Conservation (phyloP, 1,140 invertebrate genomes). For the Drosophila micromelanica region DNA sequence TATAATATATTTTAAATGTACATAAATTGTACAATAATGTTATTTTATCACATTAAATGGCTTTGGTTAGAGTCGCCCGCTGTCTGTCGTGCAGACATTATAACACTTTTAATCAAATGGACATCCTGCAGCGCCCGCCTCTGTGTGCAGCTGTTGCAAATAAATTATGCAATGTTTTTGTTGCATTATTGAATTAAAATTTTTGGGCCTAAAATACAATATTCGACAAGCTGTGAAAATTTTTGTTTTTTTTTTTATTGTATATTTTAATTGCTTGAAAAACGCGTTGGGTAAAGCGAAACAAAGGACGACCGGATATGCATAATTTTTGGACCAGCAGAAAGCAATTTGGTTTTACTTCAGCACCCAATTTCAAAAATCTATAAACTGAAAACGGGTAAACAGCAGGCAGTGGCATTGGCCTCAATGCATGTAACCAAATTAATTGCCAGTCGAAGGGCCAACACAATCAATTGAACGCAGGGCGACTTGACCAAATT, state of each 20-base stretch:
- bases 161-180: constrained; percentile 53
- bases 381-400: not conserved
- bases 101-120: constrained; percentile 50
- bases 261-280: constrained; percentile 65
- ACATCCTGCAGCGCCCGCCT: constrained; percentile 20
- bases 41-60: not conserved
- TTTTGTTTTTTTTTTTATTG: not conserved
- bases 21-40: not conserved
- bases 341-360: constrained; percentile 6
- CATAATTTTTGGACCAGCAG: constrained; percentile 11
- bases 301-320: not conserved
- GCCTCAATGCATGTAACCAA: constrained; percentile 3
- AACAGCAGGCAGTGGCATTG: not conserved
- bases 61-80: not conserved
- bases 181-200: constrained; percentile 57
- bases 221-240: constrained; percentile 7
- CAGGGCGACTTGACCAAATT: constrained; percentile 24
- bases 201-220: constrained; percentile 23
- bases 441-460: constrained; percentile 54
- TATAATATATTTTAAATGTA: not conserved
- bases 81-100: constrained; percentile 15
- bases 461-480: constrained; percentile 30
- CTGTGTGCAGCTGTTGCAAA: constrained; percentile 27
- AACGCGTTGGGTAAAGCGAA: constrained; percentile 31
- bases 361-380: not conserved